Evolutionary conservation across 2,113 vertebrate species (phyloP).

Genomic region (Ciconia boyciana): DNA sequence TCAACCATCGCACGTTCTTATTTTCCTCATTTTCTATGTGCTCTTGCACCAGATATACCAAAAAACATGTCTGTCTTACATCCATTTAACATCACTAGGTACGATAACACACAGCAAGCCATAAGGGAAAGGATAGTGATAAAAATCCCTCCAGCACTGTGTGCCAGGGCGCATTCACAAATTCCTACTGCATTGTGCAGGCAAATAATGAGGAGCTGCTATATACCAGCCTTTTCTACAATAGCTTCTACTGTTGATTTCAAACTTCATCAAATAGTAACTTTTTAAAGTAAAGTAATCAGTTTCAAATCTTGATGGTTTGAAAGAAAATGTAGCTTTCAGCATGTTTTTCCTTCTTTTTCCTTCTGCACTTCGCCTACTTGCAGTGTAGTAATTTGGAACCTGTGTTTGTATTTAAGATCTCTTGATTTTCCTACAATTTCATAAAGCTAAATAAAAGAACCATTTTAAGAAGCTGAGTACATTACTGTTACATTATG

Average conservation of each 20-base stretch:
- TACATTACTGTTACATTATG: background rate
- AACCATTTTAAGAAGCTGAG: background rate
- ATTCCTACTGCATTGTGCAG: background rate
- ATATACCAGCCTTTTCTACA: background rate
- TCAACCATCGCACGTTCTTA: background rate
- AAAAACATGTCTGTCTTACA: background rate
- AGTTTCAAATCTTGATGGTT: background rate
- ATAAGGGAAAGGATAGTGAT: background rate
- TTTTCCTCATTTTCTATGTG: background rate
- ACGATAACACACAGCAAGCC: background rate
- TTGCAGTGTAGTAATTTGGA: background rate
- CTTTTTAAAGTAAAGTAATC: background rate
- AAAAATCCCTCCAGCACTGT: background rate
- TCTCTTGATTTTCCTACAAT: background rate
- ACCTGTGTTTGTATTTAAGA: background rate
- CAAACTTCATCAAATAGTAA: background rate
- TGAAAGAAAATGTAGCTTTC: background rate
- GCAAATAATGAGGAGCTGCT: background rate
- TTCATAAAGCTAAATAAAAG: background rate
- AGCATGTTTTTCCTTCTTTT: background rate
- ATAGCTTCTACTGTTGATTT: background rate
- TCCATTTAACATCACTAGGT: background rate
- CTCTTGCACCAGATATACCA: background rate
- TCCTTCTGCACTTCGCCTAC: background rate
- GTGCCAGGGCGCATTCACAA: background rate